Evolutionary conservation across 2,797 vertebrate genomes (phyloP).

Genomic region (Crenichthys baileyi): DNA sequence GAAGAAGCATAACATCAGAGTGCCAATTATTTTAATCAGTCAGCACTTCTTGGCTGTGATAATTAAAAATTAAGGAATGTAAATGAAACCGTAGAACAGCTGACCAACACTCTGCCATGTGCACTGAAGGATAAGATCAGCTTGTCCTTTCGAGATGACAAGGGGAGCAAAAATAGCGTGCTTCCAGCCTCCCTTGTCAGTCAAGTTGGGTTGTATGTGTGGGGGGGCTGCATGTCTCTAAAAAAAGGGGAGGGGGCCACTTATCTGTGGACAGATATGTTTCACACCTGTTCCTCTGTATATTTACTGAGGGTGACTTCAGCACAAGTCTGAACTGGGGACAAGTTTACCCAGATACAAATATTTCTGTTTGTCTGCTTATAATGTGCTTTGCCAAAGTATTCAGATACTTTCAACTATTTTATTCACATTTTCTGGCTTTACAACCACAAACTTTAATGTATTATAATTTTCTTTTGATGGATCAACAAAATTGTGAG

Average conservation of each 20-base stretch:
- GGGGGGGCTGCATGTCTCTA: slow-evolving; percentile 60
- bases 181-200: slow-evolving; percentile 79
- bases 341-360: slow-evolving; percentile 60
- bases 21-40: slow-evolving; percentile 7
- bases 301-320: slow-evolving; percentile 63
- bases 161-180: slow-evolving; percentile 80
- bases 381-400: slow-evolving; percentile 1
- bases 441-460: background rate
- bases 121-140: slow-evolving; percentile 75
- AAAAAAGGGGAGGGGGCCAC: slow-evolving; percentile 39
- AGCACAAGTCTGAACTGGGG: slow-evolving; percentile 49
- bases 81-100: slow-evolving; percentile 31
- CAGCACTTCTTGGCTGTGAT: background rate
- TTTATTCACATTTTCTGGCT: background rate
- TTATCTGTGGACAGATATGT: slow-evolving; percentile 69
- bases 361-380: slow-evolving; percentile 39
- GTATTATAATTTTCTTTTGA: background rate
- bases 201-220: slow-evolving; percentile 74
- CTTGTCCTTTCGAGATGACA: slow-evolving; percentile 78
- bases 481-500: background rate
- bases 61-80: slow-evolving; percentile 28
- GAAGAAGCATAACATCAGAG: background rate
- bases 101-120: slow-evolving; percentile 65
- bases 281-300: slow-evolving; percentile 75
- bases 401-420: background rate